Evolutionary conservation across 2,888 invertebrate genomes (phyloP).

Genomic region (Oscheius sp.): DNA sequence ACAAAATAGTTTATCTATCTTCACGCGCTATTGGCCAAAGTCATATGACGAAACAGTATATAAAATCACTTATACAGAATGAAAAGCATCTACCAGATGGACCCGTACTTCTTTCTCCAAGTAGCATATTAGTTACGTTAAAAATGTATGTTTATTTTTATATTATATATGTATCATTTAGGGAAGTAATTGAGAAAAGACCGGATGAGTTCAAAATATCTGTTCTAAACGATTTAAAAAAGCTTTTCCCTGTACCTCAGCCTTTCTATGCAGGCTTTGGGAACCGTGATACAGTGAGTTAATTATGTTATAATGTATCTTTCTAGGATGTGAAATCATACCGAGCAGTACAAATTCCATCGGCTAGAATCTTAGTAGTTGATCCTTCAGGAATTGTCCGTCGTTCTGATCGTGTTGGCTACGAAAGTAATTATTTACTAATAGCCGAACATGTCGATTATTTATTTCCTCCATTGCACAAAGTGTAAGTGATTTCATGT

Average conservation of each 20-base stretch:
- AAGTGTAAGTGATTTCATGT: neutral
- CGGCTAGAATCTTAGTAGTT: conserved; percentile 66
- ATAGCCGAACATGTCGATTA: conserved; percentile 69
- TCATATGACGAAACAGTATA: conserved; percentile 88
- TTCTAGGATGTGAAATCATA: conserved; percentile 64
- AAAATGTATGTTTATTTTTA: conserved; percentile 75
- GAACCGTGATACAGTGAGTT: conserved; percentile 75
- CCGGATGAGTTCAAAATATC: conserved; percentile 99
- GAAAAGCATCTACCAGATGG: conserved; percentile 93
- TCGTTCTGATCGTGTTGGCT: conserved; percentile 59
- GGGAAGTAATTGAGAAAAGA: conserved; percentile 98
- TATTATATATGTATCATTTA: conserved; percentile 60
- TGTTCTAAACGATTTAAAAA: conserved; percentile 92
- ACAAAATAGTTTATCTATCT: conserved; percentile 93
- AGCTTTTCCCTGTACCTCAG: conserved; percentile 84
- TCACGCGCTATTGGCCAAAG: conserved; percentile 92
- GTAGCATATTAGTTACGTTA: conserved; percentile 94
- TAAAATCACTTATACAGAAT: conserved; percentile 90
- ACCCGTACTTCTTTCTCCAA: conserved; percentile 93
- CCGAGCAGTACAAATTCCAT: conserved; percentile 62
- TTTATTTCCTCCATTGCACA: conserved; percentile 64
- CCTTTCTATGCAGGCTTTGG: conserved; percentile 99
- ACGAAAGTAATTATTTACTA: conserved; percentile 57
- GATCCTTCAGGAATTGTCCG: conserved; percentile 65
- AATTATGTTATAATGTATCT: neutral